Evolutionary conservation across 2,888 invertebrate genomes (phyloP).

Genomic region (Drosophila villosipedis): DNA sequence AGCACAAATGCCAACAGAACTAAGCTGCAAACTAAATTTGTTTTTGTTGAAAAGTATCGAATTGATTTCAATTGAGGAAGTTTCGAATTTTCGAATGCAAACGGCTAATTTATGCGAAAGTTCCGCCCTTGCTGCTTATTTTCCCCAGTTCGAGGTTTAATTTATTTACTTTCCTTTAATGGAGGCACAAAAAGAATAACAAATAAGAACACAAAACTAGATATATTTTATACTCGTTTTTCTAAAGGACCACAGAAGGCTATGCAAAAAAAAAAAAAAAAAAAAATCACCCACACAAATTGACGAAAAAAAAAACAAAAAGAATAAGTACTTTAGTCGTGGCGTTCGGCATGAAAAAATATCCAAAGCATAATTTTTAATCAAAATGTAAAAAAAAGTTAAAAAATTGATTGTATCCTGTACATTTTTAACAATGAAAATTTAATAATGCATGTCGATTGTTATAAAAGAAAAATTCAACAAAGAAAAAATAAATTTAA

Average conservation of each 20-base stretch:
- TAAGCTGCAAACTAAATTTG: slow-evolving; percentile 49
- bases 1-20: slow-evolving; percentile 49
- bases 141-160: slow-evolving; percentile 48
- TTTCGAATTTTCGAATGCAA: slow-evolving; percentile 74
- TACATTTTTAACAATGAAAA: background rate
- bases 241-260: background rate
- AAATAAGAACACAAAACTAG: slow-evolving; percentile 10
- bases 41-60: slow-evolving; percentile 71
- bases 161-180: slow-evolving; percentile 72
- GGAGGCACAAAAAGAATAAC: slow-evolving; percentile 18
- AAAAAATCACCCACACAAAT: no score
- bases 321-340: background rate
- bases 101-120: slow-evolving; percentile 79
- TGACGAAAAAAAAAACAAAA: background rate
- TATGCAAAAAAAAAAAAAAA: background rate
- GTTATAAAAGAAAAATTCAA: background rate
- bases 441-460: background rate
- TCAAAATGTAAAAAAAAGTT: background rate
- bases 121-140: slow-evolving; percentile 67
- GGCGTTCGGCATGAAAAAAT: background rate
- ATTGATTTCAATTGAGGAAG: slow-evolving; percentile 74
- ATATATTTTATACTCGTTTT: slow-evolving; percentile 3
- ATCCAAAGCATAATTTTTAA: background rate
- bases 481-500: background rate
- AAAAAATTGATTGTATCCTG: background rate